Conservation (phyloP, 2,888 invertebrate genomes). For the Lycophotia porphyrea region DNA sequence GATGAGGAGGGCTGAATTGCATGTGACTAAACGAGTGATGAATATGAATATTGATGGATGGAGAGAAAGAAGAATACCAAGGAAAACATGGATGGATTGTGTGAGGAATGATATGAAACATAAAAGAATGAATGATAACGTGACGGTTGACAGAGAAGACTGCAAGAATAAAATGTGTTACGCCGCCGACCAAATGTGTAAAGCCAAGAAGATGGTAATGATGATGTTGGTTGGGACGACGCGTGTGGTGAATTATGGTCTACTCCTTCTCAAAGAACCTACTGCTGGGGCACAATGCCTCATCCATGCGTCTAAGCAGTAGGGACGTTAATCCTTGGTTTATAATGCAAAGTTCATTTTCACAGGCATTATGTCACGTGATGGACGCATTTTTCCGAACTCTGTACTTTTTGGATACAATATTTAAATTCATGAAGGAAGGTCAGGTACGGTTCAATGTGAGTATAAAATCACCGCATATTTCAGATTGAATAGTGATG, state of each 20-base stretch:
- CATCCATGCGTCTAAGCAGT: no score
- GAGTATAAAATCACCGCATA: neutral
- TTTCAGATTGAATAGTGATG: neutral
- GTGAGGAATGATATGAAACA: neutral
- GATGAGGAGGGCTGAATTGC: neutral
- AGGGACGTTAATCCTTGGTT: neutral
- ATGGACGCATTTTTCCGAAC: constrained; percentile 6
- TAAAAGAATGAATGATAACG: neutral
- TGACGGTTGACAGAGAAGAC: neutral
- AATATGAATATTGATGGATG: neutral
- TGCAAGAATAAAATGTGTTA: neutral
- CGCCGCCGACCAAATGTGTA: neutral
- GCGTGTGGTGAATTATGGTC: neutral
- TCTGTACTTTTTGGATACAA: constrained; percentile 5
- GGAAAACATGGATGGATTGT: neutral
- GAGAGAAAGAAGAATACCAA: neutral
- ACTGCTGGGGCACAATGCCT: neutral
- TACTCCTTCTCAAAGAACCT: neutral
- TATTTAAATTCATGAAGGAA: neutral
- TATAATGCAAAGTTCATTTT: neutral
- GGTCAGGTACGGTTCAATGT: neutral
- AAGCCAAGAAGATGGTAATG: neutral
- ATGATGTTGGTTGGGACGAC: neutral
- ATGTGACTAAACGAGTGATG: neutral
- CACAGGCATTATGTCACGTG: constrained; percentile 13